Evolutionary conservation across 2,797 vertebrate genomes (phyloP).

Genomic region (Coregonus suidteri): DNA sequence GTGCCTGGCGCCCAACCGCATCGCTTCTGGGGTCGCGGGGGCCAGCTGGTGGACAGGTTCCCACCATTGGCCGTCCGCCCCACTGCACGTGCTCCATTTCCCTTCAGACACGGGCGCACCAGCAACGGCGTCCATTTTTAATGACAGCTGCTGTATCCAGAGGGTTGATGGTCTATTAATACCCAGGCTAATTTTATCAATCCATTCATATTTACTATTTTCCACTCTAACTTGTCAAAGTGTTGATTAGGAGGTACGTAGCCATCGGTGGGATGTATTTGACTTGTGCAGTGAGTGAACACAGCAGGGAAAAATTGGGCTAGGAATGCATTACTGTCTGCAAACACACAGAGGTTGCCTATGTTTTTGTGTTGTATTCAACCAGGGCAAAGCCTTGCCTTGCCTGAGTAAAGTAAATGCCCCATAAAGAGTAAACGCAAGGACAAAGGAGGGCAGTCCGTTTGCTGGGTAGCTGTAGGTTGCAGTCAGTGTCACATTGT

Average conservation of each 20-base stretch:
- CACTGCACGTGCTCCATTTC: constrained; percentile 34
- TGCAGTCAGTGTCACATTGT: too few relatives aligned
- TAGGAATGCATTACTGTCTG: constrained; percentile 47
- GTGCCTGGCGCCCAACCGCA: constrained; percentile 60
- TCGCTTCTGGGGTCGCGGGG: constrained; percentile 61
- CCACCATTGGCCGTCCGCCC: constrained; percentile 55
- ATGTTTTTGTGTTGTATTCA: neutral
- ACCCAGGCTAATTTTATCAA: constrained; percentile 79
- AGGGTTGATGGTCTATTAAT: constrained; percentile 77
- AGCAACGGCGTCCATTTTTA: constrained; percentile 65
- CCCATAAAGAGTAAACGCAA: neutral
- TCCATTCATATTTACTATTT: constrained; percentile 70
- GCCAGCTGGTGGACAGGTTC: constrained; percentile 65
- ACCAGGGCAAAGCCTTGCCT: neutral
- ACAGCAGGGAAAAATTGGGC: constrained; percentile 12
- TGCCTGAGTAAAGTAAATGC: neutral
- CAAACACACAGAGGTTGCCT: neutral
- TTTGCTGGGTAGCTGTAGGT: too few relatives aligned
- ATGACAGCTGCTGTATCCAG: constrained; percentile 80
- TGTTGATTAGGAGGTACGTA: constrained; percentile 70
- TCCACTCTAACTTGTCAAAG: constrained; percentile 67
- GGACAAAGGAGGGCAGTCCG: neutral
- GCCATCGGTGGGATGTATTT: constrained; percentile 65
- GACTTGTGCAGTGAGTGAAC: constrained; percentile 63
- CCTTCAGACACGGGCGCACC: constrained; percentile 61